Evolutionary conservation across 2,888 invertebrate genomes (phyloP).

Genomic region (Aphidius colemani): DNA sequence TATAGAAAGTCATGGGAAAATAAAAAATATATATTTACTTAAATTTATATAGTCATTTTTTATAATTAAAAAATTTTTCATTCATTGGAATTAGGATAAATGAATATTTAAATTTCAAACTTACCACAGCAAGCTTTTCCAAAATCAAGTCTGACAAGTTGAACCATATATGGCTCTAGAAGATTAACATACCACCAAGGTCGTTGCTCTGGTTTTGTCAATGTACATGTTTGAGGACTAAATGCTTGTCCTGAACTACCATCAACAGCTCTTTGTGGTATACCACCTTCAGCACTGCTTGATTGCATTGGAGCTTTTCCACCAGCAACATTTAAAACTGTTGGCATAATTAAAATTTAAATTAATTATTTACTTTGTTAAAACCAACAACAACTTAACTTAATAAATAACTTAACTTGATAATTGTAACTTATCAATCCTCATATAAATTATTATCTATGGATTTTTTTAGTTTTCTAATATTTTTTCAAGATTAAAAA

Average conservation of each 20-base stretch:
- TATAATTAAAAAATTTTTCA: too few relatives aligned
- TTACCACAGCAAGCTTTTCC: constrained; percentile 90
- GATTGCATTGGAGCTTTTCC: constrained; percentile 96
- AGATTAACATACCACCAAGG: constrained; percentile 97
- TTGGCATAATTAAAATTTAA: background rate
- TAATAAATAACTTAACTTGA: too few relatives aligned
- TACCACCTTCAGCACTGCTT: constrained; percentile 79
- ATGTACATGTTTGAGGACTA: constrained; percentile 83
- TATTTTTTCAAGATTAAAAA: constrained; percentile 1
- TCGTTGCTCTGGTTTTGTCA: constrained; percentile 80
- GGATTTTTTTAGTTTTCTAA: background rate
- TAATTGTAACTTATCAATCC: too few relatives aligned
- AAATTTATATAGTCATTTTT: background rate
- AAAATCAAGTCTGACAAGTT: constrained; percentile 87
- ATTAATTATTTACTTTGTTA: too few relatives aligned
- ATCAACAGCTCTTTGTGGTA: constrained; percentile 89
- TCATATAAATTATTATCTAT: too few relatives aligned
- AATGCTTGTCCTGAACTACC: constrained; percentile 85
- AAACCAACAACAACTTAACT: too few relatives aligned
- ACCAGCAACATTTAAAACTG: constrained; percentile 91
- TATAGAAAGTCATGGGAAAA: constrained; percentile 31
- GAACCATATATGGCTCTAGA: constrained; percentile 93
- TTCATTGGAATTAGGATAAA: too few relatives aligned
- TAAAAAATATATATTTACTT: constrained; percentile 7
- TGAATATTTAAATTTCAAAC: constrained; percentile 49